Percentiles rank a stretch among this genome's conserved stretches.
phyloP scores from a whole-genome alignment of 2,888 invertebrate genomes.

The Euplexia lucipara region DNA sequence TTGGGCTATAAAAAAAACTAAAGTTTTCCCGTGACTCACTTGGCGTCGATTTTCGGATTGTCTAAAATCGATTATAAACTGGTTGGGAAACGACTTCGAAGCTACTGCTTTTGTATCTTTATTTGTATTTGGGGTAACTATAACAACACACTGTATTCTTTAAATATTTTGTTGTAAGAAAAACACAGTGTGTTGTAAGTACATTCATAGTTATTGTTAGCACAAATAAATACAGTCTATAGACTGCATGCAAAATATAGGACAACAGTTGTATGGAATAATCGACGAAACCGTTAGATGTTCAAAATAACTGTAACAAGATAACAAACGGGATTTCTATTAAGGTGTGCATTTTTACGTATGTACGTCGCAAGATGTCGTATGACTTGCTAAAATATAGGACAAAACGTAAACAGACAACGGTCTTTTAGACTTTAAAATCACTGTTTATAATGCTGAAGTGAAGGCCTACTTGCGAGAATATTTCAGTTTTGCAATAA shows the following conservation, averaged over 20 bases:
- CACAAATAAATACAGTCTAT: slow-evolving; percentile 4
- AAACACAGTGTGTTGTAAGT: too few relatives aligned
- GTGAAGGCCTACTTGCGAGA: slow-evolving; percentile 19
- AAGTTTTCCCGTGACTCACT: too few relatives aligned
- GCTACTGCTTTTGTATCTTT: too few relatives aligned
- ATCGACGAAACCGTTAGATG: slow-evolving; percentile 50
- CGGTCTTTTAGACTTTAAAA: slow-evolving; percentile 44
- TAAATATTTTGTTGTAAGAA: too few relatives aligned
- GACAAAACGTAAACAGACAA: slow-evolving; percentile 42
- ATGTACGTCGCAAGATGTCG: slow-evolving; percentile 2
- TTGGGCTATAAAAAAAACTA: too few relatives aligned
- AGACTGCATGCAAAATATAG: slow-evolving; percentile 32
- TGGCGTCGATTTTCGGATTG: too few relatives aligned
- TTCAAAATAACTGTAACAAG: slow-evolving; percentile 43
- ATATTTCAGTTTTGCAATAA: slow-evolving; percentile 31
- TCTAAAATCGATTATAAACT: too few relatives aligned
- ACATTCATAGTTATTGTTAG: not conserved
- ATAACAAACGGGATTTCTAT: slow-evolving; percentile 39
- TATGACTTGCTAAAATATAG: slow-evolving; percentile 52
- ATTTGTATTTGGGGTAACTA: too few relatives aligned
- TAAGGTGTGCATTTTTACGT: slow-evolving; percentile 28
- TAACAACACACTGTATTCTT: too few relatives aligned
- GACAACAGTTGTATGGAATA: slow-evolving; percentile 36
- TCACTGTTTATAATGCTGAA: slow-evolving; percentile 29
- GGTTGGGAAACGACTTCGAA: too few relatives aligned